phyloP scores from a whole-genome alignment of 2,113 vertebrate species.

The Accipiter cooperii region DNA sequence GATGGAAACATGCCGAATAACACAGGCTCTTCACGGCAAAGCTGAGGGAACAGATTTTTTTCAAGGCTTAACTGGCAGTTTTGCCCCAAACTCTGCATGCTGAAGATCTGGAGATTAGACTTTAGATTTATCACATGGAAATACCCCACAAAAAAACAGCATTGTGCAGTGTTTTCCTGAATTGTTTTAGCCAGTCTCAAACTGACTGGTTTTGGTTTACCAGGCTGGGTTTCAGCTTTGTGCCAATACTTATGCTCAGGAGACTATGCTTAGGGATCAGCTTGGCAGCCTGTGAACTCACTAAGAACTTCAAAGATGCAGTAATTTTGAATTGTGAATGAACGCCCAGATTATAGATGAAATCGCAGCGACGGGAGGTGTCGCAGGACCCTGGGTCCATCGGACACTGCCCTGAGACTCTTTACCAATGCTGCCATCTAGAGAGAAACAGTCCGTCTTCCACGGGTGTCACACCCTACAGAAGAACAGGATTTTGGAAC shows the following conservation, averaged over 20 bases:
- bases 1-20: background rate
- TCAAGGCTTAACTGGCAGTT: background rate
- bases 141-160: background rate
- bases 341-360: background rate
- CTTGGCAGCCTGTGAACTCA: background rate
- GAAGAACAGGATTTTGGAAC: background rate
- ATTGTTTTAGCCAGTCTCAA: background rate
- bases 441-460: background rate
- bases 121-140: background rate
- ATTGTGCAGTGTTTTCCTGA: background rate
- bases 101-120: background rate
- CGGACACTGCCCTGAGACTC: background rate
- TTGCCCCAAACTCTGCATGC: background rate
- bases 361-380: background rate
- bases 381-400: background rate
- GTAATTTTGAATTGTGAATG: background rate
- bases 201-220: background rate
- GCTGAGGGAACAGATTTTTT: background rate
- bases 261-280: background rate
- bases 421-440: background rate
- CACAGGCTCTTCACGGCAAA: background rate
- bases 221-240: background rate
- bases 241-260: background rate
- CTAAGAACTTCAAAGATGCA: background rate
- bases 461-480: background rate